Conservation (phyloP, 2,113 vertebrate species). For the Trematomus loennbergii region DNA sequence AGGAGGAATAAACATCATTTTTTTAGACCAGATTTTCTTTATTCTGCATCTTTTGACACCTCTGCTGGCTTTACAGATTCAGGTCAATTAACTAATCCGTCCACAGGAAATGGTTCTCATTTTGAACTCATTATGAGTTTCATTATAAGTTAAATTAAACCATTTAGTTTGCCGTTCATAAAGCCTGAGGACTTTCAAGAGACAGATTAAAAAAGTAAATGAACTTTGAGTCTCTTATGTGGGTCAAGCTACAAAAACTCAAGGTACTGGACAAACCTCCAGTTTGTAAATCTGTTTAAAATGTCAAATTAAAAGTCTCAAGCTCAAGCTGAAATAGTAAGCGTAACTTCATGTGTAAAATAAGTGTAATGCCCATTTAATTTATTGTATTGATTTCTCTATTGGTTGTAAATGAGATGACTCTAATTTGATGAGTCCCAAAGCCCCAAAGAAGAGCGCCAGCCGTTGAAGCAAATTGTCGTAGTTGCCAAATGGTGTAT, state of each 20-base stretch:
- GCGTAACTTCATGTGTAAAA: not conserved
- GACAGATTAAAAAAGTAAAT: not conserved
- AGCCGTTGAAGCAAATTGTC: too few relatives aligned
- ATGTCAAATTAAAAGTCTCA: not conserved
- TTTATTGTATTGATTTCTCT: too few relatives aligned
- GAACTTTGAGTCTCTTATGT: not conserved
- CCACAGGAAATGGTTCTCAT: not conserved
- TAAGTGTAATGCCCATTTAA: not conserved
- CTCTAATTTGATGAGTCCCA: too few relatives aligned
- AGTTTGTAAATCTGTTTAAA: not conserved
- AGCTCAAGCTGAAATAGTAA: not conserved
- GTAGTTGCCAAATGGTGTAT: too few relatives aligned
- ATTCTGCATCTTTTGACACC: not conserved
- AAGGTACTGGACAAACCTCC: not conserved
- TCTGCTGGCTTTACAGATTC: not conserved
- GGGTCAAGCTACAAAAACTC: not conserved
- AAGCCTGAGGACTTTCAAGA: not conserved
- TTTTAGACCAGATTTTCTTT: not conserved
- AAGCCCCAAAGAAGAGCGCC: too few relatives aligned
- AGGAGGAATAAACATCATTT: not conserved
- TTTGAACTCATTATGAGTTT: constrained; percentile 6
- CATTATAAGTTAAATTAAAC: not conserved
- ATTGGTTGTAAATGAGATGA: not conserved
- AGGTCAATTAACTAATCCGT: not conserved
- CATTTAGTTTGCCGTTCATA: not conserved